A percentile compares a stretch with the other conserved stretches of the same genome.
Evolutionary conservation across 2,888 invertebrate species (phyloP).

Genomic region (Drosophila ezoana): DNA sequence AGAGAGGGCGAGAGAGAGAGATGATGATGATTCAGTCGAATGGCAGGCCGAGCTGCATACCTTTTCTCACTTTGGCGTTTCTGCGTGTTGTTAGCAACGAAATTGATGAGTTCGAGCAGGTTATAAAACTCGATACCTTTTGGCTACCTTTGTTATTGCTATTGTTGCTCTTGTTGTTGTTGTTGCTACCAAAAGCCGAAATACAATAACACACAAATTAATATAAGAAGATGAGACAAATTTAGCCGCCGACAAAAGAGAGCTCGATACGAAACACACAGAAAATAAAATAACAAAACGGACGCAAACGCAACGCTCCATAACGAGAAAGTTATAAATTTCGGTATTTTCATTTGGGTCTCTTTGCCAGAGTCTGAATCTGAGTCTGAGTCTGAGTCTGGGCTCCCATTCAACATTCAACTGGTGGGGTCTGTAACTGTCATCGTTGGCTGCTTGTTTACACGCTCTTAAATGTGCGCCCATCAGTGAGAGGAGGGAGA

Average conservation of each 20-base stretch:
- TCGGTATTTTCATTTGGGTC: conserved; percentile 72
- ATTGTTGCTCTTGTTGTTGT: conserved; percentile 41
- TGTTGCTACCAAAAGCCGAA: conserved; percentile 59
- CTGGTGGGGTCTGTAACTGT: conserved; percentile 71
- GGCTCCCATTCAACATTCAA: conserved; percentile 41
- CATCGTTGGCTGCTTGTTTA: conserved; percentile 77
- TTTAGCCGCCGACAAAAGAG: conserved; percentile 80
- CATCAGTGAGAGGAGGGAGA: conserved; percentile 16
- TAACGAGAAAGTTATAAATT: conserved; percentile 83
- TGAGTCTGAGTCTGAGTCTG: not conserved
- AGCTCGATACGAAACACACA: conserved; percentile 29
- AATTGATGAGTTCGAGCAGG: conserved; percentile 81
- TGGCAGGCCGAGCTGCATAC: conserved; percentile 59
- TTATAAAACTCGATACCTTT: conserved; percentile 79
- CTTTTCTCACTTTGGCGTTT: conserved; percentile 79
- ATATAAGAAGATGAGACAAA: conserved; percentile 81
- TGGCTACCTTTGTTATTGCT: conserved; percentile 69
- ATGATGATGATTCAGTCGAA: conserved; percentile 64
- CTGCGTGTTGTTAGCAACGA: conserved; percentile 79
- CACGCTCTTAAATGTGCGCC: conserved; percentile 68
- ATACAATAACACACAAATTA: conserved; percentile 82
- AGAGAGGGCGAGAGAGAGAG: not conserved
- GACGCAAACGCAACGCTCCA: conserved; percentile 45
- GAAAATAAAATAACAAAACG: conserved; percentile 5
- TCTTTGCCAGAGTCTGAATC: not conserved